These are phyloP conservation scores for Ptilorrhoa leucosticta DNA, from an alignment of 2,113 vertebrate species.

Conservation along the genomic window DNA sequence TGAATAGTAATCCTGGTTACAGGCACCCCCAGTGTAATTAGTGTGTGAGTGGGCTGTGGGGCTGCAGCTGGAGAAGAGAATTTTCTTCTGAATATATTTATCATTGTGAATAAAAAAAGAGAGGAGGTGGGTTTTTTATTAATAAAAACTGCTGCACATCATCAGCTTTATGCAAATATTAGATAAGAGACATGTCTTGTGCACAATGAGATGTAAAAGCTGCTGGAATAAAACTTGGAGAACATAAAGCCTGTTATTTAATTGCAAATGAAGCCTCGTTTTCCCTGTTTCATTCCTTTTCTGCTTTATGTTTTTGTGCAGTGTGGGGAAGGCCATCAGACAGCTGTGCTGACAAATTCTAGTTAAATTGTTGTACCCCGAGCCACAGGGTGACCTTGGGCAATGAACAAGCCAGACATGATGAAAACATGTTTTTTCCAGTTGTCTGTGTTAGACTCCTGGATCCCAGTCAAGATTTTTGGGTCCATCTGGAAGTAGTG, in stretches of 20 bases:
- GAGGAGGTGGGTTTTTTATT: background rate
- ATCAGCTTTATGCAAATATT: background rate
- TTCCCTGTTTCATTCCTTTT: background rate
- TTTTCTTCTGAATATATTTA: background rate
- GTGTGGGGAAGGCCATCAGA: background rate
- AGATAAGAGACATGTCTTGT: background rate
- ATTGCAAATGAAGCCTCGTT: background rate
- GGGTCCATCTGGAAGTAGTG: background rate
- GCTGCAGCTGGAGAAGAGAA: background rate
- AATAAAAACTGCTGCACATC: background rate
- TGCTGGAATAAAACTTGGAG: background rate
- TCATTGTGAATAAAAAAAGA: background rate
- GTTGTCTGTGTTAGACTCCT: background rate
- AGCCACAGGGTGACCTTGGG: background rate
- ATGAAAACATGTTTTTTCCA: background rate
- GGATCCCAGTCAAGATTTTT: background rate
- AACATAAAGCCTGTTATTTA: background rate
- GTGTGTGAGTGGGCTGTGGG: background rate
- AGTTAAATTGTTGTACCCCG: background rate
- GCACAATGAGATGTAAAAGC: background rate
- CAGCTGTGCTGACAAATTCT: background rate
- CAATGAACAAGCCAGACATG: fast-evolving
- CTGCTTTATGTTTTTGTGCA: background rate
- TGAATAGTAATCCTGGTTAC: background rate
- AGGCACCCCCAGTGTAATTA: background rate